phyloP scores from a whole-genome alignment of 2,797 vertebrate genomes.

The Sebastes iracundus region DNA sequence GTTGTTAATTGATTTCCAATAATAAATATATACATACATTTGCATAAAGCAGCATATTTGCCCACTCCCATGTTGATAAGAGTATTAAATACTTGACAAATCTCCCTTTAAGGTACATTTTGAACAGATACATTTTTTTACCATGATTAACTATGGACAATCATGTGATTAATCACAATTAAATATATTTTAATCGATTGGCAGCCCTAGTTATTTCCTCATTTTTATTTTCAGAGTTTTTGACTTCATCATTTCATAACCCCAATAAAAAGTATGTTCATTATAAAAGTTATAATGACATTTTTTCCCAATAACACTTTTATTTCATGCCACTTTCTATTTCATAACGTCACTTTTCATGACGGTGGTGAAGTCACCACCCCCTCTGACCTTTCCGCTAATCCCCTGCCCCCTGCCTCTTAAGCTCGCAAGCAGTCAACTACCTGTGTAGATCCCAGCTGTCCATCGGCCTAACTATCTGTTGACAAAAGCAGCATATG shows the following conservation, averaged over 20 bases:
- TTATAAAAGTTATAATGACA: neutral
- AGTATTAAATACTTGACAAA: too few species aligned
- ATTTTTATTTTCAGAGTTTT: neutral
- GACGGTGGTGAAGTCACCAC: neutral
- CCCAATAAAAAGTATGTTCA: neutral
- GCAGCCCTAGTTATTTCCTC: too few species aligned
- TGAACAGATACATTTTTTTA: too few species aligned
- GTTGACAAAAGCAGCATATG: slow-evolving; percentile 49
- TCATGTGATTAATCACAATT: too few species aligned
- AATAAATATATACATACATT: too few species aligned
- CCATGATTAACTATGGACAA: too few species aligned
- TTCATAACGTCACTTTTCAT: neutral
- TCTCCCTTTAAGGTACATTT: too few species aligned
- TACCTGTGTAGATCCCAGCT: slow-evolving; percentile 6
- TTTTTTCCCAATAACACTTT: neutral
- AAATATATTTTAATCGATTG: too few species aligned
- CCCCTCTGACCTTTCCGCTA: neutral
- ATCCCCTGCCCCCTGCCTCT: neutral
- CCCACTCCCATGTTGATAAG: too few species aligned
- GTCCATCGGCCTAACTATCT: slow-evolving; percentile 22
- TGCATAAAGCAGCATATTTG: too few species aligned
- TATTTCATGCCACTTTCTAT: neutral
- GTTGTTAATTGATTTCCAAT: too few species aligned
- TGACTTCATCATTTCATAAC: neutral
- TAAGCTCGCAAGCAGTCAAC: neutral